These are phyloP conservation scores for Erynnis tages DNA, from an alignment of 2,888 invertebrate genomes.

Conservation along the genomic window DNA sequence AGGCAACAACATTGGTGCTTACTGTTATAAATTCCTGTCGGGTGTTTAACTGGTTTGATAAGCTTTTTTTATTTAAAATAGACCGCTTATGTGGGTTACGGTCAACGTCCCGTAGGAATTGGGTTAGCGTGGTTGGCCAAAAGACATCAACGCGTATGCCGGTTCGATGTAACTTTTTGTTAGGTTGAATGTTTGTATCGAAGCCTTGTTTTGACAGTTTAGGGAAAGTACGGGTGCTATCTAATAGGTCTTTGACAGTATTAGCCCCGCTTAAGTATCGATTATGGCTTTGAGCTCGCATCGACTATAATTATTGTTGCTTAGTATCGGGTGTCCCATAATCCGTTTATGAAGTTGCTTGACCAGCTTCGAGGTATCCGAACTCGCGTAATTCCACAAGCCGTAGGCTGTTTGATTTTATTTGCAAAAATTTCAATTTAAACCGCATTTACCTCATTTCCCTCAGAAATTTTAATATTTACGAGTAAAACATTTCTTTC, in stretches of 20 bases:
- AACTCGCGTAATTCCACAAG: slow-evolving; percentile 21
- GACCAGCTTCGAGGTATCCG: slow-evolving; percentile 24
- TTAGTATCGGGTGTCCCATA: slow-evolving; percentile 26
- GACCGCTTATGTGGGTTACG: slow-evolving; percentile 47
- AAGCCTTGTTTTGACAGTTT: neutral
- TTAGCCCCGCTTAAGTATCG: slow-evolving; percentile 30
- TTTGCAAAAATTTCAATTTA: no score
- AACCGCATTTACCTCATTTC: no score
- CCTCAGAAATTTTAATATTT: no score
- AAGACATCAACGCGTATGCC: slow-evolving; percentile 49
- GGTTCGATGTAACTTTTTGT: slow-evolving; percentile 2
- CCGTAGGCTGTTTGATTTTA: slow-evolving; percentile 3
- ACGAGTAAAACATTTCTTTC: no score
- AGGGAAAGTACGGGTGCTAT: neutral
- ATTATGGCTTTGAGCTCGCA: slow-evolving; percentile 31
- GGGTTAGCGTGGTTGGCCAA: slow-evolving; percentile 43
- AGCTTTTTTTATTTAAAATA: slow-evolving; percentile 43
- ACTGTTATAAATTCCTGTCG: slow-evolving; percentile 12
- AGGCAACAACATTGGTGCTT: slow-evolving; percentile 9
- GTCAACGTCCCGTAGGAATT: slow-evolving; percentile 41
- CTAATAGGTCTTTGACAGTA: neutral
- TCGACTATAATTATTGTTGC: slow-evolving; percentile 20
- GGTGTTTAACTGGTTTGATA: slow-evolving; percentile 13
- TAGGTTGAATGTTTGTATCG: neutral
- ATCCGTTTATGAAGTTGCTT: slow-evolving; percentile 29